Base-by-base conservation (phyloP, 2,113 vertebrate genomes). In the Hippocampus zosterae region DNA sequence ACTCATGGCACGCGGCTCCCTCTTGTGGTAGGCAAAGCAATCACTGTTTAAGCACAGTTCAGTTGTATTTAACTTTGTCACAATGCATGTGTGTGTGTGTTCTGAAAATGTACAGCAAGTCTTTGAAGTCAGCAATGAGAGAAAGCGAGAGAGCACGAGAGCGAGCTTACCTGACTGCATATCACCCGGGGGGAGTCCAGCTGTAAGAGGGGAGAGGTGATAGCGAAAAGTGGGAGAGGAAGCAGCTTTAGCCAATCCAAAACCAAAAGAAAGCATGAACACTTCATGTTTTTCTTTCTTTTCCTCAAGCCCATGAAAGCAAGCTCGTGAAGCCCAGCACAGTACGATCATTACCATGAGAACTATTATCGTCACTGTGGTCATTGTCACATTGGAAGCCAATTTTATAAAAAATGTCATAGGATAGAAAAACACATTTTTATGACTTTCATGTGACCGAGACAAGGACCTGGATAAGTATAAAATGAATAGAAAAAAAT, bases 81-180 rank as follows among this genome's bases (percentile, higher is more conserved):
- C 33, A 37, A 37, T 37, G 33, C 33, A 37, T 37, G 33, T 37
- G 33, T 37, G 57, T n/a, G 11, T 60, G 23, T 11, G 23, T 60
- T 33, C 16, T 27, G 60, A 41, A 42, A 2, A 8, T 37, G 40
- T 9, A 18, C 18, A 41, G 16, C 27, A 40, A 25, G n/a, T 23
- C 10, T 27, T 59, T 27, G 15, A 48, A 48, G 64, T 65, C 8
- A 66, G 48, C 65, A 48, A n/a, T 5, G 10, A 12, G 52, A 9
- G 52, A 7, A 18, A n/a, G 52, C 71, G 75, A 56, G 76, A 73
- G 71, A 82, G 33, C 33, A 37, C 33, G 33, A 21, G 11, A 29
- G 42, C 69, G 73, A 87, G 86, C 95, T 83, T 98, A 98, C 96
- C 96, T 98, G 95, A 94, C 92, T 97, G 95, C 92, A 96, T 94